A percentile compares a stretch with the other conserved stretches of the same genome.
phyloP scores from a whole-genome alignment of 2,113 vertebrate species.

The Dendropsophus ebraccatus region DNA sequence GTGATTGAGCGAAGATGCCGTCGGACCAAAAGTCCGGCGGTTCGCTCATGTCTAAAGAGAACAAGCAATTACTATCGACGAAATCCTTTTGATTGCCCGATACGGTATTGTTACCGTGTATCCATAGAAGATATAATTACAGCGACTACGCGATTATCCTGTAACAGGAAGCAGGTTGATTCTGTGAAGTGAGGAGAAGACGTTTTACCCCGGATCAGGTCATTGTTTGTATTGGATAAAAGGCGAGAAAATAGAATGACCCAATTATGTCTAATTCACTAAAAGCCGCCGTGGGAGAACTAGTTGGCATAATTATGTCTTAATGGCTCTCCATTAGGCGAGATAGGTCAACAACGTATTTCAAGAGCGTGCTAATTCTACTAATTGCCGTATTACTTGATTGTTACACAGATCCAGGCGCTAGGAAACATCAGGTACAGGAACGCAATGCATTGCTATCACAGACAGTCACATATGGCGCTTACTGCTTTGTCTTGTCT shows the following conservation, averaged over 20 bases:
- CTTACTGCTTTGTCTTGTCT: background rate
- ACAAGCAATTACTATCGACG: too few species aligned
- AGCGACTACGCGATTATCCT: constrained; percentile 15
- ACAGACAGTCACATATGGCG: background rate
- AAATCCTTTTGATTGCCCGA: too few species aligned
- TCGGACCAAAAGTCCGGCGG: too few species aligned
- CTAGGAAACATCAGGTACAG: background rate
- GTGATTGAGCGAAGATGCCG: too few species aligned
- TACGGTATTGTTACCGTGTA: too few species aligned
- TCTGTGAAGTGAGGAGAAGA: background rate
- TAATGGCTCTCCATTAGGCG: constrained; percentile 39
- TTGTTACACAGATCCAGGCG: background rate
- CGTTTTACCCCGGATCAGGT: background rate
- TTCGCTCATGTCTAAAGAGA: too few species aligned
- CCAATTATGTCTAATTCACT: constrained; percentile 46
- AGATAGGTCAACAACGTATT: constrained; percentile 25
- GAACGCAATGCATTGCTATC: background rate
- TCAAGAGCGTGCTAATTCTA: constrained; percentile 21
- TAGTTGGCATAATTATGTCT: constrained; percentile 27
- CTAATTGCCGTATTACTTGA: constrained; percentile 36
- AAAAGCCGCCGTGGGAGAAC: constrained; percentile 6
- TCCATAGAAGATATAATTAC: constrained; percentile 3
- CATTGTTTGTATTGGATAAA: constrained; percentile 30
- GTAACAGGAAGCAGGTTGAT: background rate
- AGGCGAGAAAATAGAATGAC: constrained; percentile 21